These are phyloP conservation scores for Limulus polyphemus DNA, from an alignment of 2,888 invertebrate genomes.

Conservation along the genomic window DNA sequence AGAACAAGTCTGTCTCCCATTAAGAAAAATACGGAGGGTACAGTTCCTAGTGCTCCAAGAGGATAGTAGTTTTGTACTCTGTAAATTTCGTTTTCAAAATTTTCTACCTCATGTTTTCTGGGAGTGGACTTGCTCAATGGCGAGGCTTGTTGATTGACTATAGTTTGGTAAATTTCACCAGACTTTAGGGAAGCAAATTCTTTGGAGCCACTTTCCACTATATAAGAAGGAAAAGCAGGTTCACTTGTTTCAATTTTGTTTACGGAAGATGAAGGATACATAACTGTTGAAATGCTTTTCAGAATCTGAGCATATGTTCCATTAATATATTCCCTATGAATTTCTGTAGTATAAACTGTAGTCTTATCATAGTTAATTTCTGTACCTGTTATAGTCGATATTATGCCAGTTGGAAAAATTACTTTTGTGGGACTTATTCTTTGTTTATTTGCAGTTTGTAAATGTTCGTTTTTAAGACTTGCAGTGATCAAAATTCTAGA, in stretches of 20 bases:
- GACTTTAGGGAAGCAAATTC: constrained; percentile 21
- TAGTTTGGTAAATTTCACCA: constrained; percentile 25
- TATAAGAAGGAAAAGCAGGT: too few species aligned
- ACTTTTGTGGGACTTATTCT: background rate
- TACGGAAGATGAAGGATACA: constrained; percentile 8
- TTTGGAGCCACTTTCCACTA: constrained; percentile 4
- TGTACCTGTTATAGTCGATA: constrained; percentile 14
- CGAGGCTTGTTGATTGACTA: background rate
- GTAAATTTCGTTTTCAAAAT: background rate
- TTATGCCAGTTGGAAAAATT: constrained; percentile 17
- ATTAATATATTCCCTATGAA: constrained; percentile 17
- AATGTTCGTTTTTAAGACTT: too few species aligned
- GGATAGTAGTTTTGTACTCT: background rate
- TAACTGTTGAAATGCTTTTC: constrained; percentile 13
- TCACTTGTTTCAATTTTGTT: too few species aligned
- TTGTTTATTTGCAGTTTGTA: too few species aligned
- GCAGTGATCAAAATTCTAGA: too few species aligned
- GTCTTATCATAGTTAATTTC: constrained; percentile 20
- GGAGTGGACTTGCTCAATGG: background rate
- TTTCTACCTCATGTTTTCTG: background rate
- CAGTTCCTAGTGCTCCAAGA: background rate
- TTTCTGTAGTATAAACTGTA: constrained; percentile 18
- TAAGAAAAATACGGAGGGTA: too few species aligned
- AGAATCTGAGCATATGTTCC: constrained; percentile 21
- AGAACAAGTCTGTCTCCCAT: too few species aligned